Evolutionary conservation across 2,113 vertebrate genomes (phyloP), one percentile per base, ranked within the genome.

Genomic region (Candoia aspera): DNA sequence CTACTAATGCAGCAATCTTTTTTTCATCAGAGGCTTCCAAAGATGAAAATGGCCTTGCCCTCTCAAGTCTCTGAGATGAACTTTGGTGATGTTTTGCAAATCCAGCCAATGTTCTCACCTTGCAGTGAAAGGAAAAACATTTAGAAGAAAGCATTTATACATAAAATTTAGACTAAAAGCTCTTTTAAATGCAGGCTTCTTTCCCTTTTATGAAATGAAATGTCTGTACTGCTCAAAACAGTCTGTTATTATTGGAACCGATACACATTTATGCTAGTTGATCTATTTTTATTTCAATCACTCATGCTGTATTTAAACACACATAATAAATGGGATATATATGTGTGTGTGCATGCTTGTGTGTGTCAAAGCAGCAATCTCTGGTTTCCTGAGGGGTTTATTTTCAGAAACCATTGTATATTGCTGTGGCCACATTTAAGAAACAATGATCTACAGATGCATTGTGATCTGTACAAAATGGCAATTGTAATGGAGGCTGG

Each of bases 211-310:
- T 97, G 97, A 97, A 95, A 95, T 93, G 95, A 96, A 64, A 96
- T 91, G 87, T 91, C 89, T 1, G 91, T 8, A 86, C 91, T 94
- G 89, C 29, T 96, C 57, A 91, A 96, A 96, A 93, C 91, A 92
- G 96, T 53, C 84, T 93, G 94, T 96, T 96, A 68, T 97, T 97
- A 97, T 96, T 96, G 97, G 96, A 96, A 96, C 96, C 85, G 96
- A 97, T 97, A 96, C 94, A 96, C 92, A 87, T 96, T 95, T 94
- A 95, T 95, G 97, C 94, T 93, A 93, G 94, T 95, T 96, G 96
- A 97, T 97, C 97, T 97, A 96, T 97, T 97, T 98, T 97, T 97
- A 97, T 98, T 96, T 96, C 95, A 96, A 96, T 95, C 97, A 97
- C 96, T 97, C 97, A 96, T 0, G 9, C 95, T 95, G 93, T 95